Percentiles rank a stretch among this genome's conserved stretches.
Evolutionary conservation across 2,113 vertebrate species (phyloP).

Genomic region (Seriola quinqueradiata): DNA sequence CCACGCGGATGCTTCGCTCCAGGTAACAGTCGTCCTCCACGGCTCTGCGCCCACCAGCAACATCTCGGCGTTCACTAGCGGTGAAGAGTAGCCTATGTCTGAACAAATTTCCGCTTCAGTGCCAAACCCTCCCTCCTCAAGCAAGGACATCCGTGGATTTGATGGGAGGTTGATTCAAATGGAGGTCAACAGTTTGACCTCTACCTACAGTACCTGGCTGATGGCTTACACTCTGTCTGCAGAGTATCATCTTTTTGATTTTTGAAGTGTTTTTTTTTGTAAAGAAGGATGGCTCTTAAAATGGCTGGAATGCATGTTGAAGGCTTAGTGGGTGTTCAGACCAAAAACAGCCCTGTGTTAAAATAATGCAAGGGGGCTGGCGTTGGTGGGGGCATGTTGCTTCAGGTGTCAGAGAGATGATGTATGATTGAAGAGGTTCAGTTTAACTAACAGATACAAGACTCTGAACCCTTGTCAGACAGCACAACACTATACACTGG

Average conservation of each 20-base stretch:
- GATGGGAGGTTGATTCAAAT: conserved; percentile 75
- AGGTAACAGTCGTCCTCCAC: conserved; percentile 81
- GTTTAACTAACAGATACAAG: not conserved
- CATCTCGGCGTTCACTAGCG: conserved; percentile 66
- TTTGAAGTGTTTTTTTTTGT: conserved; percentile 24
- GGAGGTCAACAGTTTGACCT: conserved; percentile 73
- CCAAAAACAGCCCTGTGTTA: not conserved
- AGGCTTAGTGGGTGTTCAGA: conserved; percentile 35
- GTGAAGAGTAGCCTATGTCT: conserved; percentile 64
- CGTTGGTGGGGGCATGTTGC: not conserved
- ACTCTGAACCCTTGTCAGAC: not conserved
- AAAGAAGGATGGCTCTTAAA: conserved; percentile 10
- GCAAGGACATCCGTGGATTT: conserved; percentile 75
- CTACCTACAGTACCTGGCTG: conserved; percentile 71
- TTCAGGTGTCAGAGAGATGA: not conserved
- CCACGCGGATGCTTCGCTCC: conserved; percentile 75
- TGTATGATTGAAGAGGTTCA: not conserved
- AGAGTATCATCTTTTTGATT: conserved; percentile 36
- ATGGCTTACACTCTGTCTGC: conserved; percentile 53
- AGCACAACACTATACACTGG: not conserved
- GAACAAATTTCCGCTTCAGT: conserved; percentile 74
- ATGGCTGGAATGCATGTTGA: conserved; percentile 25
- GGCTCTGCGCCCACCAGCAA: conserved; percentile 74
- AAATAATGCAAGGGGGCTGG: conserved; percentile 11
- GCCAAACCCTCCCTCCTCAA: conserved; percentile 67